Evolutionary conservation across 2,888 invertebrate genomes (phyloP), one percentile per base, ranked within the genome.

Genomic region (Phytoseiulus persimilis): DNA sequence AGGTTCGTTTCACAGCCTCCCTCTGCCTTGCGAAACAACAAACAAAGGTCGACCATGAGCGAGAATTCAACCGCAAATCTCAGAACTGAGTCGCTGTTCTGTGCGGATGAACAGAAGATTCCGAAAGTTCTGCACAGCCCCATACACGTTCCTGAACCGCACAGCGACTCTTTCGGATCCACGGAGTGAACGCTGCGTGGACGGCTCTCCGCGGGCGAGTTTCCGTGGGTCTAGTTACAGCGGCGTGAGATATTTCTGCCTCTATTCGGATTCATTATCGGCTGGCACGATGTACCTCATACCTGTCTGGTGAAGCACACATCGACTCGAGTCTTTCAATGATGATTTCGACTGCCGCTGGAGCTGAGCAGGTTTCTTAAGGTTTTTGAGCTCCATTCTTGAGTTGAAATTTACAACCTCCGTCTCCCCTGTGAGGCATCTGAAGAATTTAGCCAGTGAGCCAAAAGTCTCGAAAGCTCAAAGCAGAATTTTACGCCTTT

Each of bases 401-500:
- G 65, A 65, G 65, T 65, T 28, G 65, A 65, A 65, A 65, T 65
- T 65, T 65, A 65, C 65, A 65, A 65, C 65, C 65, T 28, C 18
- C 23, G 65, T 65, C 65, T 14, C 28, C 65, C 18, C 65, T 65
- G 9, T 65, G 65, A 65, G 65, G 65, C 65, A 65, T 65, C 18
- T 65, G 65, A 65, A 65, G 65, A 65, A 65, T 65, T 65, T 18
- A 65, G 65, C 65, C 65, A 18, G 65, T 18, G 65, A 18, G 9
- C 65, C 65, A 28, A 65, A 65, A 11, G 65, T 65, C 65, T 65
- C 65, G 65, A 65, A 65, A 23, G 65, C 65, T 65, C 65, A 65
- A 65, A 65, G 65, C 65, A 65, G 65, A 87, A 87, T 87, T 87
- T 87, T 87, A 87, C 87, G 87, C 87, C 32, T 87, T 87, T 87